phyloP scores from a whole-genome alignment of 2,113 vertebrate genomes.

The Cebidichthys violaceus region DNA sequence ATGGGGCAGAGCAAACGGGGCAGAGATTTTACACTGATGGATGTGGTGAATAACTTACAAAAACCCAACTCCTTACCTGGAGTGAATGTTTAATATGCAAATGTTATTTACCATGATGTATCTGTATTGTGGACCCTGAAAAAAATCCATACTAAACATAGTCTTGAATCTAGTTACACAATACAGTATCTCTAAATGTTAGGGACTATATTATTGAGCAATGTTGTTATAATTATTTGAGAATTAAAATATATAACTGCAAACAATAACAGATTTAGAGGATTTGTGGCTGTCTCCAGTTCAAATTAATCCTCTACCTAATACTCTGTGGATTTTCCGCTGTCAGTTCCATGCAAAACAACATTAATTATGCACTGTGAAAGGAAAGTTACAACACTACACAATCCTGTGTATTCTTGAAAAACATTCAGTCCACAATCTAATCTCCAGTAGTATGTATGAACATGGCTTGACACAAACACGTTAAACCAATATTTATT shows the following conservation, averaged over 20 bases:
- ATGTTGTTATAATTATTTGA: background rate
- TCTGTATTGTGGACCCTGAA: background rate
- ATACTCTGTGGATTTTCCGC: slow-evolving; percentile 10
- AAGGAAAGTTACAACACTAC: background rate
- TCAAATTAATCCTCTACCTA: background rate
- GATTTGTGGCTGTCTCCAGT: slow-evolving; percentile 3
- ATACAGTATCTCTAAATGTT: background rate
- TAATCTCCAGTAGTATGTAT: background rate
- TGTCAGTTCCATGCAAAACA: background rate
- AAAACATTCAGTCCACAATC: background rate
- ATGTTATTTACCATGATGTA: background rate
- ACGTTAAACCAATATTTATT: slow-evolving; percentile 5
- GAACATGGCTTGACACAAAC: background rate
- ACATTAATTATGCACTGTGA: background rate
- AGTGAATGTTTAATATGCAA: background rate
- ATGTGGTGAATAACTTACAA: background rate
- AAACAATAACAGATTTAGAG: background rate
- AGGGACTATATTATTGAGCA: background rate
- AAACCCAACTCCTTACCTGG: background rate
- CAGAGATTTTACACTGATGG: background rate
- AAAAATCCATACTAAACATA: background rate
- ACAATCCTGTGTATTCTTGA: background rate
- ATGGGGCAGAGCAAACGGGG: fast-evolving
- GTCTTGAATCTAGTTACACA: background rate
- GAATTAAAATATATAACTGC: background rate